These are phyloP conservation scores for Eustalomyia histrio DNA, from an alignment of 2,888 invertebrate species.

Conservation along the genomic window DNA sequence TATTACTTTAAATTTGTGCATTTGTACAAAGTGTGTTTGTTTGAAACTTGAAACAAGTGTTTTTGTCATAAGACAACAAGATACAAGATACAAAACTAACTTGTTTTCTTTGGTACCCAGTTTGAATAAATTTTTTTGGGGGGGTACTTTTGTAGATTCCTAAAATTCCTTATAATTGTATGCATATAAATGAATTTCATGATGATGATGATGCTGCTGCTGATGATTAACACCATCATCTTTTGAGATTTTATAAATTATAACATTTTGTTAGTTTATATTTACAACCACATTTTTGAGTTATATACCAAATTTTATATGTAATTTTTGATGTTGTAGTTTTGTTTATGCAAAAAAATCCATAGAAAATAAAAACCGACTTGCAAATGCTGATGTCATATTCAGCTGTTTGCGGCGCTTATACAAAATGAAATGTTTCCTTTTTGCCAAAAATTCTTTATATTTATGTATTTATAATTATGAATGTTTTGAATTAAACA, in stretches of 20 bases:
- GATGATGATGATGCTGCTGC: too few relatives aligned
- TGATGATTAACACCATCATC: neutral
- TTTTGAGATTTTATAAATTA: neutral
- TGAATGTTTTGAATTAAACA: neutral
- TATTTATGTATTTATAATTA: neutral
- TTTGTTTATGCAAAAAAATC: conserved; percentile 29
- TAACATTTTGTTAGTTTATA: neutral
- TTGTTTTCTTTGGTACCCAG: too few relatives aligned
- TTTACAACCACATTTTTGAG: neutral
- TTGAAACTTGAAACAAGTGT: too few relatives aligned
- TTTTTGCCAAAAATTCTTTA: neutral
- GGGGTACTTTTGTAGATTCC: too few relatives aligned
- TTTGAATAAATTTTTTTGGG: too few relatives aligned
- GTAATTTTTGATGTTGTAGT: conserved; percentile 12
- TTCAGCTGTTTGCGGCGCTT: conserved; percentile 34
- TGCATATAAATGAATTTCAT: too few relatives aligned
- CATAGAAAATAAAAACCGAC: conserved; percentile 19
- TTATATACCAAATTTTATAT: neutral
- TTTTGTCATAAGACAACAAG: too few relatives aligned
- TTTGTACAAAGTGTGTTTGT: too few relatives aligned
- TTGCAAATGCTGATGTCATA: conserved; percentile 51
- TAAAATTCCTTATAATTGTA: too few relatives aligned
- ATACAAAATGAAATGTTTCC: conserved; percentile 6
- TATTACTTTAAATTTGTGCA: too few relatives aligned
- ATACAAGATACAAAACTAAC: too few relatives aligned